Conservation (phyloP, 1,140 invertebrate species). For the Drosophila takahashii region DNA sequence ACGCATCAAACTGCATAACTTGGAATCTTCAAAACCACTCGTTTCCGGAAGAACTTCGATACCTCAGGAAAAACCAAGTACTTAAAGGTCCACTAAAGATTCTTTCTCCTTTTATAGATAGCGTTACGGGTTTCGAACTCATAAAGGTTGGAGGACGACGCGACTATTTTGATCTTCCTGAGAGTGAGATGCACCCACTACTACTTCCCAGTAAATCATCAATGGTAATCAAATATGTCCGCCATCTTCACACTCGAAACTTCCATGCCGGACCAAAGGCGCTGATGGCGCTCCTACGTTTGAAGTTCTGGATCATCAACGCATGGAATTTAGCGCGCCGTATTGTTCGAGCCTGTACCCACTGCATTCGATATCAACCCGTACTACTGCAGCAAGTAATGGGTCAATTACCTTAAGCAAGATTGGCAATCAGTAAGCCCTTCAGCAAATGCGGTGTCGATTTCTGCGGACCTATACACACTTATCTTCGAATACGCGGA, state of each 20-base stretch:
- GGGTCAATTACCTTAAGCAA: too few relatives aligned
- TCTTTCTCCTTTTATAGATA: background rate
- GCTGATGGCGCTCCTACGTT: too few relatives aligned
- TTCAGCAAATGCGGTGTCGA: too few relatives aligned
- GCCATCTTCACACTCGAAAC: background rate
- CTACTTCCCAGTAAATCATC: background rate
- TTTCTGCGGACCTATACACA: too few relatives aligned
- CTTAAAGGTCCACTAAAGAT: background rate
- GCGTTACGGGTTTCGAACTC: background rate
- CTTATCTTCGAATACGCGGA: too few relatives aligned
- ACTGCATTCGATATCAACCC: too few relatives aligned
- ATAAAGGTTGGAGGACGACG: background rate
- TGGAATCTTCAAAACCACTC: background rate
- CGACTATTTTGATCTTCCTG: background rate
- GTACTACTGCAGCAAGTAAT: too few relatives aligned
- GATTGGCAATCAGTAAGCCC: too few relatives aligned
- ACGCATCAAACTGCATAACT: background rate
- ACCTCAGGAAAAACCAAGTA: too few relatives aligned
- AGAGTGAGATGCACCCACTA: background rate
- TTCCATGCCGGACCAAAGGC: background rate
- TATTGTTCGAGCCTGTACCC: too few relatives aligned
- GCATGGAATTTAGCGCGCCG: too few relatives aligned
- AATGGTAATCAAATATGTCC: background rate
- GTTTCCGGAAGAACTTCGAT: background rate
- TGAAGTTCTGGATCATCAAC: too few relatives aligned